Evolutionary conservation across 1,140 invertebrate species (phyloP), one percentile per base, ranked within the genome.

Genomic region (Calycopis cecrops): DNA sequence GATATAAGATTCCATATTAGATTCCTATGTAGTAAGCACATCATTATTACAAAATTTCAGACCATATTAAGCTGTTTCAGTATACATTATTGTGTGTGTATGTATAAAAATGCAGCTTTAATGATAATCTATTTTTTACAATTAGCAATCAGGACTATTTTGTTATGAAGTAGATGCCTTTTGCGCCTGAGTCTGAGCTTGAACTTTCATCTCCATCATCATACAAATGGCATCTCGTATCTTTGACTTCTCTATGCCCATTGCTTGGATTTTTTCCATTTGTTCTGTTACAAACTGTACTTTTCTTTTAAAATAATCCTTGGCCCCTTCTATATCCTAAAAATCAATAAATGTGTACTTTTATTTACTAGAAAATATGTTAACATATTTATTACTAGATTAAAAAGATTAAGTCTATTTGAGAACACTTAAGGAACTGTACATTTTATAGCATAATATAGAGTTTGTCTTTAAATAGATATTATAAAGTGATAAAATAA

Each of bases 261-360:
- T 87, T 49, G 89, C 88, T 83, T 97, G 96, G 62, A 98, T 94
- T 88, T 97, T 97, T 79, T 98, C 96, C 89, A 98, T 98, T 89
- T 98, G 95, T 79, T 97, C 94, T 1, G 94, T 95, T 0, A 98
- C 92, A 91, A 95, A 98, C 60, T 94, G 91, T 0, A 96, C 93
- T 90, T 96, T 97, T 57, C 96, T 91, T 85, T 95, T 94, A 76
- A 98, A 98, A 73, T 98, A 98, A 71, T 97, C 94, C 79, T 96
- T 95, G 0, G 95, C 95, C 60, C 92, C 92, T 21, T 91, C 90
- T 57, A 96, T 89, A 73, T 92, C 91, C 92, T 95, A 75, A 88
- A 90, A 28, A 60, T 71, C 57, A 62, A 52, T 55, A 65, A 57
- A 55, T 52, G 65, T 11, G 55, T 38, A 7, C 4, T 40, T 40